phyloP scores from a whole-genome alignment of 2,797 vertebrate genomes.

The Chelon labrosus region DNA sequence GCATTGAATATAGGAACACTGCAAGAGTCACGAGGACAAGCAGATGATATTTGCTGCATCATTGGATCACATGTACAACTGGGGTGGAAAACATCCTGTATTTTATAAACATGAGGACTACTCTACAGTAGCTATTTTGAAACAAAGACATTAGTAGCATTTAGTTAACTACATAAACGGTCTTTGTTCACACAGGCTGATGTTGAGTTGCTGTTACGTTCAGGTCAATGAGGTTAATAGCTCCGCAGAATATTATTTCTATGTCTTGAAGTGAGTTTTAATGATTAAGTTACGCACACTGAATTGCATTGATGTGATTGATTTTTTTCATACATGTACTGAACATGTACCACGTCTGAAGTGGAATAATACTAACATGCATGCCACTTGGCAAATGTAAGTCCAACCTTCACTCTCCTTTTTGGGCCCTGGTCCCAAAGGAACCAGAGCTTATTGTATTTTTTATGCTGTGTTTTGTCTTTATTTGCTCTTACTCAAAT shows the following conservation, averaged over 20 bases:
- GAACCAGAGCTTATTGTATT: too few species aligned
- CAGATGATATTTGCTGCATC: not conserved
- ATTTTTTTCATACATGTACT: not conserved
- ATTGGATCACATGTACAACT: not conserved
- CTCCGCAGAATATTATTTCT: not conserved
- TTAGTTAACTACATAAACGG: not conserved
- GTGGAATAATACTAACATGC: not conserved
- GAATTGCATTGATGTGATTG: not conserved
- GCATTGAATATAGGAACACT: conserved; percentile 99
- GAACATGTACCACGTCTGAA: not conserved
- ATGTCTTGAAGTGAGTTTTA: too few species aligned
- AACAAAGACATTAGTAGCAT: not conserved
- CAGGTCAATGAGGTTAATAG: not conserved
- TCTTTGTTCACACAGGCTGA: not conserved
- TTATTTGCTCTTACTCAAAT: too few species aligned
- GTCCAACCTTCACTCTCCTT: not conserved
- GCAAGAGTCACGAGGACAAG: conserved; percentile 46
- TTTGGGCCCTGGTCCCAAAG: not conserved
- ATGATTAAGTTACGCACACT: too few species aligned
- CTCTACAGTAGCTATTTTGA: not conserved
- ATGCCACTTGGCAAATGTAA: not conserved
- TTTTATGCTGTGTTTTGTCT: too few species aligned
- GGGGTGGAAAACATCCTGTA: not conserved
- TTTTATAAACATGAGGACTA: not conserved
- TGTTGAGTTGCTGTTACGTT: not conserved